Base-by-base conservation (phyloP, 1,140 invertebrate species). In the Bicyclus anynana region DNA sequence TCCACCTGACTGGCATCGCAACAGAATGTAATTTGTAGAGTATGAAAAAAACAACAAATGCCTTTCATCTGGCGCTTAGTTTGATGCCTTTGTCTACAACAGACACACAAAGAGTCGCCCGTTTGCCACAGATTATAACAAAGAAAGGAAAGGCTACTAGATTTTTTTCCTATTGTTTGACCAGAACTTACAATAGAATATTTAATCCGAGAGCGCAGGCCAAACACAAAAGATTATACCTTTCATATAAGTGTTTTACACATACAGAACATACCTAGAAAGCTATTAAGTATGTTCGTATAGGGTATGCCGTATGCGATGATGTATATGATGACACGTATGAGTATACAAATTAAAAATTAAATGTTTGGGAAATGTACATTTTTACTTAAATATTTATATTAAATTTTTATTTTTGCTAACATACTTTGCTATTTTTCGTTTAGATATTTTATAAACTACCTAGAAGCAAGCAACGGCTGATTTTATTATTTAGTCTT, bases 21-120 rank as follows among this genome's bases (percentile, higher is more conserved):
- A 66, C 63, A 29, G 66, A 66, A 66, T 63, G 48, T 44, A 61
- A 53, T 50, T 57, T 55, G 37, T 17, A 12, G 13, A 48, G 26
- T 49, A 37, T 27, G 42, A 61, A 69, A 64, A 62, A 73, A 64
- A 54, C 54, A 52, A 56, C 55, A 46, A 59, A 57, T 65, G 44
- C 61, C 58, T 49, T 68, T 71, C 65, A 60, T 62, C 62, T 71
- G 65, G 65, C 72, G 69, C 66, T 67, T 64, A 67, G 67, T 69
- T 71, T 69, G 57, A 66, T 70, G 59, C 61, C 63, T 72, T 70
- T 77, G 70, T 80, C 57, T 73, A 57, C 59, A 38, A 40, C 18
- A 50, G 17, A 48, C 33, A 55, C 13, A 50, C 48, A 61, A 55
- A 59, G 57, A 50, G 51, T 62, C 65, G 65, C 44, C 61, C 53